A percentile compares a stretch with the other conserved stretches of the same genome.
These are phyloP conservation scores for Vanessa atalanta DNA, from an alignment of 1,140 invertebrate species.

Conservation along the genomic window DNA sequence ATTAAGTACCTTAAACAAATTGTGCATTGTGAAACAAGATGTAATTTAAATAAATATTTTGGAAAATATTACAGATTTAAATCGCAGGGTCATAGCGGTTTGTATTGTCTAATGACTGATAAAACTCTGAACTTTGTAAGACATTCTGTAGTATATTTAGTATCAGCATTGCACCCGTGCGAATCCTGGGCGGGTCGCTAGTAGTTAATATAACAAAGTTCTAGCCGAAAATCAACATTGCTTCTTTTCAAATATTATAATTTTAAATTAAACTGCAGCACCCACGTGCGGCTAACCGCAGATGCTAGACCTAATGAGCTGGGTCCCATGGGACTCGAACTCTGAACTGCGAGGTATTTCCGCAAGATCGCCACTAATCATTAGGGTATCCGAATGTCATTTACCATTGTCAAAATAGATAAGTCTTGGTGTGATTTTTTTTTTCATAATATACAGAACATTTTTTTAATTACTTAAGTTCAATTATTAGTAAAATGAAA, in stretches of 20 bases:
- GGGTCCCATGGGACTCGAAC: conserved; percentile 71
- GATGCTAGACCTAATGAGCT: conserved; percentile 57
- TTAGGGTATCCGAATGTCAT: conserved; percentile 54
- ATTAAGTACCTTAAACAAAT: too few relatives aligned
- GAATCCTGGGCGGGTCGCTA: too few relatives aligned
- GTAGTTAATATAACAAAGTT: too few relatives aligned
- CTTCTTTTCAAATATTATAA: conserved; percentile 8
- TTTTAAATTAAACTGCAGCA: conserved; percentile 29
- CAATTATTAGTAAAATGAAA: too few relatives aligned
- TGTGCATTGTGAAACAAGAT: too few relatives aligned
- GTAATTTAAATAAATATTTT: too few relatives aligned
- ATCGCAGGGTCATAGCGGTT: too few relatives aligned
- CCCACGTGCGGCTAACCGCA: conserved; percentile 63
- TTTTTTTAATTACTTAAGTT: not conserved
- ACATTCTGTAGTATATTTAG: too few relatives aligned
- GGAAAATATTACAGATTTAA: too few relatives aligned
- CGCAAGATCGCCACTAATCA: conserved; percentile 58
- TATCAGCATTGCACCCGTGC: too few relatives aligned
- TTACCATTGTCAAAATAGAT: conserved; percentile 39
- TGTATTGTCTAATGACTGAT: too few relatives aligned
- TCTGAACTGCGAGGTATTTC: conserved; percentile 65
- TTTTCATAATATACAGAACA: not conserved
- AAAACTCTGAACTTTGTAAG: too few relatives aligned
- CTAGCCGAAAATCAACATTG: not conserved
- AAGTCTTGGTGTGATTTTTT: not conserved